Evolutionary conservation across 1,140 invertebrate species (phyloP), one percentile per base, ranked within the genome.

Genomic region (Procambarus clarkii): DNA sequence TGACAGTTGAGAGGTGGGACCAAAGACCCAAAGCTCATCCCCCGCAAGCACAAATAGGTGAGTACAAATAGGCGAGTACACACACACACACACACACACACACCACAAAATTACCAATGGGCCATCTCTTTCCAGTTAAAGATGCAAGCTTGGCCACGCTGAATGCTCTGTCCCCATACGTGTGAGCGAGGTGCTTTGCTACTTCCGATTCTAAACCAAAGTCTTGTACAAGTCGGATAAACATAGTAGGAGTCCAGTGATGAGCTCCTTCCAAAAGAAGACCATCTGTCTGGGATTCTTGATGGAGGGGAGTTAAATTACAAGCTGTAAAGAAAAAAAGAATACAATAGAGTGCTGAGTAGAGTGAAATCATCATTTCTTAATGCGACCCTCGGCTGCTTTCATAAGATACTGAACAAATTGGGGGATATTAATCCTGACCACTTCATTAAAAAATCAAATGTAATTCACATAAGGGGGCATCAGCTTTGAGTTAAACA

Each of bases 111-210:
- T 92, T 86, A 93, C 92, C 92, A 82, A 93, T 92, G 13, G 93
- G 93, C 96, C 96, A 96, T 81, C 95, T 95, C 95, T 99, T 98
- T 58, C 99, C 99, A 21, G 99, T 99, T 79, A 99, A 95, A 50
- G 97, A 96, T 15, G 98, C 98, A 96, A 99, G 96, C 95, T 99
- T 99, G 2, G 98, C 98, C 0, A 99, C 99, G 86, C 98, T 97
- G 94, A 99, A 99, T 2, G 99, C 98, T 92, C 98, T 96, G 95
- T 99, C 99, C 18, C 99, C 99, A 94, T 99, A 99, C 13, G 98
- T 99, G 93, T 97, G 97, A 0, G 99, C 96, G 93, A 99, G 95
- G 95, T 99, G 99, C 95, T 99, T 97, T 1, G 99, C 98, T 21
- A 98, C 98, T 95, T 99, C 97, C 94, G 97, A 97, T 94, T 98